Conservation (phyloP, 2,797 vertebrate species). For the Trachops cirrhosus region DNA sequence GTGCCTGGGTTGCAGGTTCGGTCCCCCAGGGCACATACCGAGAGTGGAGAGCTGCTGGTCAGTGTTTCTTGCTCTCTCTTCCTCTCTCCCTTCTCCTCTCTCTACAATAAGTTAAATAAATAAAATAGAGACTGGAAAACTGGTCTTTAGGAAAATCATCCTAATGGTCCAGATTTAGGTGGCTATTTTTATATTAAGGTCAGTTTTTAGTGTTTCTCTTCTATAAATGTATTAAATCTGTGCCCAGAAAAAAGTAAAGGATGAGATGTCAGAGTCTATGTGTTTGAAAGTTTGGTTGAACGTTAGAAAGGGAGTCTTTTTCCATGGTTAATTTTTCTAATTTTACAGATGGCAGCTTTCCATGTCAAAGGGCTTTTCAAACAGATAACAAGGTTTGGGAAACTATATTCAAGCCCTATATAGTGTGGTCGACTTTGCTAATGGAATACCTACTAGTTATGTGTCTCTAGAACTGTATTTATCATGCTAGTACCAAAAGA, state of each 20-base stretch:
- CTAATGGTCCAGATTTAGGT: conserved; percentile 31
- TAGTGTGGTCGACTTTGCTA: neutral
- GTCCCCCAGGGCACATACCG: neutral
- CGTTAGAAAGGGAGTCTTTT: neutral
- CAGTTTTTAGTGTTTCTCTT: conserved; percentile 8
- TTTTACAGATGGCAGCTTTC: neutral
- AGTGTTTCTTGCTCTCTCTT: neutral
- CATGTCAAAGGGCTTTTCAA: neutral
- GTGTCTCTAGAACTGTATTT: neutral
- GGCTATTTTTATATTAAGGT: conserved; percentile 11
- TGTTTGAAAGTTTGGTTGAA: neutral
- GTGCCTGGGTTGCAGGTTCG: neutral
- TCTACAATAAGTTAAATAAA: neutral
- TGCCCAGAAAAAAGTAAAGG: neutral
- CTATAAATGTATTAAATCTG: conserved; percentile 22
- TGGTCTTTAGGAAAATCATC: conserved; percentile 14
- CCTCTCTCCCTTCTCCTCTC: neutral
- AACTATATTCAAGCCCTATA: neutral
- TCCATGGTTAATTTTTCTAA: neutral
- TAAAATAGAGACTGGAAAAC: conserved; percentile 11
- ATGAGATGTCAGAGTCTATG: neutral
- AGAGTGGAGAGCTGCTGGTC: too few relatives aligned
- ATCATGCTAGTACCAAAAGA: neutral
- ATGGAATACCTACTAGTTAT: neutral
- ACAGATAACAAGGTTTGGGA: neutral